Evolutionary conservation across 1,140 invertebrate genomes (phyloP).

Genomic region (Brachionus sp.): DNA sequence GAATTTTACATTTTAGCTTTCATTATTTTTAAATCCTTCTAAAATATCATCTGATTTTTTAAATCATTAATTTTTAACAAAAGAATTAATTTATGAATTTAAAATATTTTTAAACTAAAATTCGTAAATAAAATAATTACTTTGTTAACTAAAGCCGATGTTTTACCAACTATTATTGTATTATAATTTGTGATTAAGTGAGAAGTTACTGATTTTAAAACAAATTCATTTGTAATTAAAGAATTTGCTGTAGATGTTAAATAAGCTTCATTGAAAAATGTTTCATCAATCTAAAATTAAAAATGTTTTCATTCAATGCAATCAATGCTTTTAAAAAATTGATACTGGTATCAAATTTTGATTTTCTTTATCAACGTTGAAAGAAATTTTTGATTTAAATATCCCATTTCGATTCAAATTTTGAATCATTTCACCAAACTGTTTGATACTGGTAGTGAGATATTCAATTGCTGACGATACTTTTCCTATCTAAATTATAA

Average conservation of each 20-base stretch:
- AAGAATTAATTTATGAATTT: background rate
- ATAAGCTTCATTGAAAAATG: background rate
- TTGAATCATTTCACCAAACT: background rate
- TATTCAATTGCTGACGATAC: background rate
- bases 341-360: background rate
- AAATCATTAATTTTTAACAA: too few relatives aligned
- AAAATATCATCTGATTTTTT: too few relatives aligned
- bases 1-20: too few relatives aligned
- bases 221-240: slow-evolving; percentile 13
- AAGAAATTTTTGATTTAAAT: background rate
- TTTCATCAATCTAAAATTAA: background rate
- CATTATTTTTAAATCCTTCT: too few relatives aligned
- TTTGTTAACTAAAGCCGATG: slow-evolving; percentile 14
- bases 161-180: slow-evolving; percentile 43
- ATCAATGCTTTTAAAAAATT: background rate
- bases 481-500: background rate
- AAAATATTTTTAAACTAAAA: background rate
- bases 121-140: background rate
- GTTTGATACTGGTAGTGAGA: background rate
- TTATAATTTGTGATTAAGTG: slow-evolving; percentile 30
- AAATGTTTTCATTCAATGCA: too few relatives aligned
- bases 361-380: background rate
- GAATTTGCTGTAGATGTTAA: background rate
- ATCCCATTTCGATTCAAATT: background rate
- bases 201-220: slow-evolving; percentile 12